Conservation (phyloP, 2,797 vertebrate species). For the Sebastiscus albofasciatus region DNA sequence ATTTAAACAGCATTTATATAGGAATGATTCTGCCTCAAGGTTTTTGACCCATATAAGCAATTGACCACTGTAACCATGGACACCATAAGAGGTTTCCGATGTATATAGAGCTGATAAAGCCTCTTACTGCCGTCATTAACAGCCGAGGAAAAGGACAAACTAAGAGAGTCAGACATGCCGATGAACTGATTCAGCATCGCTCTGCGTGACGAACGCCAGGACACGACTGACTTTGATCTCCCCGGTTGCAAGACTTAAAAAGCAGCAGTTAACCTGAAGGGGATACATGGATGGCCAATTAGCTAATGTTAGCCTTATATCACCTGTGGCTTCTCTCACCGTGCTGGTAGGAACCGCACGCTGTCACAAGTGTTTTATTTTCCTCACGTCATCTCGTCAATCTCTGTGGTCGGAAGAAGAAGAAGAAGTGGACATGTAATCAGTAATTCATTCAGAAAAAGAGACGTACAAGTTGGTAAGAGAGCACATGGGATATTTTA, state of each 20-base stretch:
- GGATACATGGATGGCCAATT: not conserved
- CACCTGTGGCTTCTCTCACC: not conserved
- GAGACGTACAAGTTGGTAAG: not conserved
- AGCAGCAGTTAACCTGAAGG: not conserved
- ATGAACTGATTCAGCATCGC: slow-evolving; percentile 16
- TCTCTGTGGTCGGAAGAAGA: not conserved
- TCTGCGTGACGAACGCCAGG: not conserved
- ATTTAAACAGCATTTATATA: not conserved
- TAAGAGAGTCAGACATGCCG: slow-evolving; percentile 7
- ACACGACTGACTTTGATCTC: slow-evolving; percentile 17
- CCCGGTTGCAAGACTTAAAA: not conserved
- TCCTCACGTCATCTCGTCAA: not conserved
- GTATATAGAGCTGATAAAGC: not conserved
- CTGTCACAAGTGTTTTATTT: not conserved
- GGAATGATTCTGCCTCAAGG: not conserved
- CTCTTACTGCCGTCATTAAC: not conserved
- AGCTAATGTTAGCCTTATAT: not conserved
- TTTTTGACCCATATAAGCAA: not conserved
- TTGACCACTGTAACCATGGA: not conserved
- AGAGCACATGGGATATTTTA: not conserved
- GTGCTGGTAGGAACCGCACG: not conserved
- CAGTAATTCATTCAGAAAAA: slow-evolving; percentile 4
- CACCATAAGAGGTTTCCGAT: not conserved
- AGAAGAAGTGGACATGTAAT: not conserved
- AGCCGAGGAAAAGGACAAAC: slow-evolving; percentile 9